Conservation (phyloP, 2,888 invertebrate species). For the Thymelicus sylvestris region DNA sequence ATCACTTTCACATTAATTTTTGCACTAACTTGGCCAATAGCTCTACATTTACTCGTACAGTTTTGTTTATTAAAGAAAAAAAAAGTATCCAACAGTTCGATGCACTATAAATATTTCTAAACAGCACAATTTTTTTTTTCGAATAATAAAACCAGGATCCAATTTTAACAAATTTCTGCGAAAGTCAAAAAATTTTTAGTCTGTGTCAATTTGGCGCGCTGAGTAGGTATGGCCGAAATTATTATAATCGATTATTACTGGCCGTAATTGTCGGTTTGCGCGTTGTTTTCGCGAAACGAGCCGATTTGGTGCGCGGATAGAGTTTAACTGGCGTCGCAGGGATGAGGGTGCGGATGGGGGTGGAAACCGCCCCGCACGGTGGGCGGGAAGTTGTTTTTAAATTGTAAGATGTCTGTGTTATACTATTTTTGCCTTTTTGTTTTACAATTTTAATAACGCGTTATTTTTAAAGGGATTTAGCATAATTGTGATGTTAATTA, state of each 20-base stretch:
- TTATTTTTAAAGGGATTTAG: not conserved
- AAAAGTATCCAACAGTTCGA: not conserved
- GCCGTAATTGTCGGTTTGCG: conserved; percentile 53
- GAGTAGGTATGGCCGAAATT: conserved; percentile 44
- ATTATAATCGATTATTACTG: conserved; percentile 49
- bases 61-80: not conserved
- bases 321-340: conserved; percentile 64
- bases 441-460: not conserved
- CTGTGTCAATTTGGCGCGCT: conserved; percentile 29
- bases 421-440: conserved; percentile 20
- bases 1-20: not conserved
- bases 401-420: conserved; percentile 25
- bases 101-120: too few relatives aligned
- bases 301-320: conserved; percentile 63
- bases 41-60: not conserved
- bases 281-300: conserved; percentile 64
- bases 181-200: conserved; percentile 18
- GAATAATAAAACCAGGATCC: not conserved
- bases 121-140: not conserved
- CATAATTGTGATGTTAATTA: too few relatives aligned
- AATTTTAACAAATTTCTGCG: not conserved
- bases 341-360: conserved; percentile 34
- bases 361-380: conserved; percentile 28
- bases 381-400: conserved; percentile 33
- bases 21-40: too few relatives aligned